These are phyloP conservation scores for Cataglyphis rosenhaueri DNA, from an alignment of 2,888 invertebrate genomes.

Conservation along the genomic window DNA sequence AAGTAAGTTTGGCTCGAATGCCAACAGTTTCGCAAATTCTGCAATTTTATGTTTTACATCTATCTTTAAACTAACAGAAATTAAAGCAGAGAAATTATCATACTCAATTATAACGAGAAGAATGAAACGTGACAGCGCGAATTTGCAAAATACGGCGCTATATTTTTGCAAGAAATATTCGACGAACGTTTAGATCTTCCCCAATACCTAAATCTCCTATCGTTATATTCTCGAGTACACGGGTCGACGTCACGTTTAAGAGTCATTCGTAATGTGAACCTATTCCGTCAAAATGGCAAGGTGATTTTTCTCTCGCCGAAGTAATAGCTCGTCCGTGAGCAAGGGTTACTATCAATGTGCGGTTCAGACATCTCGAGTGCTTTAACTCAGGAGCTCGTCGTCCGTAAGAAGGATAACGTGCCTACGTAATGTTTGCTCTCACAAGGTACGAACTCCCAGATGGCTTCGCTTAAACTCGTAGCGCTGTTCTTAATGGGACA, in stretches of 20 bases:
- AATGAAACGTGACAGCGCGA: neutral
- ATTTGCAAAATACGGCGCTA: neutral
- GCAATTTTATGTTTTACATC: neutral
- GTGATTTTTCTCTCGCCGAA: slow-evolving; percentile 36
- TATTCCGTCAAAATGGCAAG: neutral
- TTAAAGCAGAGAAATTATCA: neutral
- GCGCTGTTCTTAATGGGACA: slow-evolving; percentile 42
- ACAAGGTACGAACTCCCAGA: slow-evolving; percentile 45
- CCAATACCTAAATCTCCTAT: neutral
- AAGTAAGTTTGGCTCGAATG: slow-evolving; percentile 10
- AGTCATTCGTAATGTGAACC: neutral
- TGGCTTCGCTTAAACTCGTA: slow-evolving; percentile 41
- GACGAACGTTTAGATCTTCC: neutral
- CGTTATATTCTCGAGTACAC: neutral
- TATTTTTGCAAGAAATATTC: neutral
- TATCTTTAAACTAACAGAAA: neutral
- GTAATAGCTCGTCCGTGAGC: slow-evolving; percentile 32
- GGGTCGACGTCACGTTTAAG: neutral
- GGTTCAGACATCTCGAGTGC: slow-evolving; percentile 6
- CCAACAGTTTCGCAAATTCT: neutral
- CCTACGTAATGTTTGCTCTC: slow-evolving; percentile 46
- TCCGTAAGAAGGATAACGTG: neutral
- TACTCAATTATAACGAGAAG: neutral
- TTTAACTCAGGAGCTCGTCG: neutral
- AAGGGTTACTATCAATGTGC: slow-evolving; percentile 25